A percentile compares a stretch with the other conserved stretches of the same genome.
These are phyloP conservation scores for Aphelenchoides besseyi DNA, from an alignment of 1,140 invertebrate species.

Conservation along the genomic window DNA sequence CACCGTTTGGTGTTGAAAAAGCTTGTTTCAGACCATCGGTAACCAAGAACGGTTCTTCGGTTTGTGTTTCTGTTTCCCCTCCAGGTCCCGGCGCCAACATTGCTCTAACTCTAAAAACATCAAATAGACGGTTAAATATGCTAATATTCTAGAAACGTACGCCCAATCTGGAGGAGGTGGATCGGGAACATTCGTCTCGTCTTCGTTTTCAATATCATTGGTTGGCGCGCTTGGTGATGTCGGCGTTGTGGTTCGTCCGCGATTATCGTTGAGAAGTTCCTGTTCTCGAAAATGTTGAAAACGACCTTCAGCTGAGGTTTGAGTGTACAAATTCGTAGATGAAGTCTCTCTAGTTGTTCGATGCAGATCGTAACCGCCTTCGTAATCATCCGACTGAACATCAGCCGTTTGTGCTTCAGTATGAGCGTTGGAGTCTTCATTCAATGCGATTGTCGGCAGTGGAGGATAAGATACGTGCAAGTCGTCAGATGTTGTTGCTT, in stretches of 20 bases:
- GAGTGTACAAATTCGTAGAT: background rate
- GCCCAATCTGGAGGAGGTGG: constrained; percentile 14
- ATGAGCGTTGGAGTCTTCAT: constrained; percentile 3
- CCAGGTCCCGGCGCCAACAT: background rate
- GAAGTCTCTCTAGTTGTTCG: constrained; percentile 4
- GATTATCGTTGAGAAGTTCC: constrained; percentile 3
- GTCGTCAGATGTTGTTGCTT: background rate
- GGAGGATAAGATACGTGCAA: constrained; percentile 16
- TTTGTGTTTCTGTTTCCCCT: background rate
- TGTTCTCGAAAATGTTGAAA: constrained; percentile 14
- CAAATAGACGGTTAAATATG: background rate
- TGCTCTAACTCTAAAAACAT: constrained; percentile 1
- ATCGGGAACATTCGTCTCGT: background rate
- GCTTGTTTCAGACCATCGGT: constrained; percentile 8
- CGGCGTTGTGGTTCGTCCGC: background rate
- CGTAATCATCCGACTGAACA: background rate
- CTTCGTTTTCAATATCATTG: background rate
- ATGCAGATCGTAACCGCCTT: background rate
- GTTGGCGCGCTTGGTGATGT: background rate
- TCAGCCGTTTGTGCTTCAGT: background rate
- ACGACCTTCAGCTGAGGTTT: constrained; percentile 4
- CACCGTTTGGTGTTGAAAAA: constrained; percentile 1
- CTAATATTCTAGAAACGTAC: background rate
- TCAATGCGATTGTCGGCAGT: constrained; percentile 14
- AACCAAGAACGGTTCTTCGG: constrained; percentile 15